Evolutionary conservation across 1,140 invertebrate genomes (phyloP).

Genomic region (Drosophila saltans): DNA sequence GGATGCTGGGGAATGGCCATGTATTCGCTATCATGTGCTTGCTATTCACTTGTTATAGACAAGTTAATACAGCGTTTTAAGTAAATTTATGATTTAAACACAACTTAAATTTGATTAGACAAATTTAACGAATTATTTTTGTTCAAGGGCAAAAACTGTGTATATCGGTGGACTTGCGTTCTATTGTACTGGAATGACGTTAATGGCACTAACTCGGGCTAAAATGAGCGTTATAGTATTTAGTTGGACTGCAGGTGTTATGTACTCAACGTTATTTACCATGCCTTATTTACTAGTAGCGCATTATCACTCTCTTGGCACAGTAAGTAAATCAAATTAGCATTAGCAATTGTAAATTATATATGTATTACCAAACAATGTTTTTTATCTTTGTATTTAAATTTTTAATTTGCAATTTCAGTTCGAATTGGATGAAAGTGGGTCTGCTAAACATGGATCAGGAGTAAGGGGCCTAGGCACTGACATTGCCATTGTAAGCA

Average conservation of each 20-base stretch:
- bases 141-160: slow-evolving; percentile 90
- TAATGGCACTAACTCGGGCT: slow-evolving; percentile 92
- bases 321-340: slow-evolving; percentile 85
- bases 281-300: slow-evolving; percentile 98
- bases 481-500: slow-evolving; percentile 95
- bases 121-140: not conserved
- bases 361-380: not conserved
- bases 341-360: too few relatives aligned
- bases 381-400: not conserved
- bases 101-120: not conserved
- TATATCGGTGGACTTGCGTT: slow-evolving; percentile 96
- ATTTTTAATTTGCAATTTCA: slow-evolving; percentile 70
- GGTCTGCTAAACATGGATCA: slow-evolving; percentile 83
- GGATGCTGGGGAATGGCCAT: slow-evolving; percentile 98
- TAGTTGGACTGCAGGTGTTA: slow-evolving; percentile 95
- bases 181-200: slow-evolving; percentile 94
- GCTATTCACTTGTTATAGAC: slow-evolving; percentile 95
- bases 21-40: slow-evolving; percentile 96
- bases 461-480: slow-evolving; percentile 94
- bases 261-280: slow-evolving; percentile 98
- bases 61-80: slow-evolving; percentile 92
- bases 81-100: slow-evolving; percentile 83
- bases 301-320: slow-evolving; percentile 94
- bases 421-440: slow-evolving; percentile 87
- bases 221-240: slow-evolving; percentile 93